phyloP scores from a whole-genome alignment of 2,113 vertebrate species.

The Erpornis zantholeuca region DNA sequence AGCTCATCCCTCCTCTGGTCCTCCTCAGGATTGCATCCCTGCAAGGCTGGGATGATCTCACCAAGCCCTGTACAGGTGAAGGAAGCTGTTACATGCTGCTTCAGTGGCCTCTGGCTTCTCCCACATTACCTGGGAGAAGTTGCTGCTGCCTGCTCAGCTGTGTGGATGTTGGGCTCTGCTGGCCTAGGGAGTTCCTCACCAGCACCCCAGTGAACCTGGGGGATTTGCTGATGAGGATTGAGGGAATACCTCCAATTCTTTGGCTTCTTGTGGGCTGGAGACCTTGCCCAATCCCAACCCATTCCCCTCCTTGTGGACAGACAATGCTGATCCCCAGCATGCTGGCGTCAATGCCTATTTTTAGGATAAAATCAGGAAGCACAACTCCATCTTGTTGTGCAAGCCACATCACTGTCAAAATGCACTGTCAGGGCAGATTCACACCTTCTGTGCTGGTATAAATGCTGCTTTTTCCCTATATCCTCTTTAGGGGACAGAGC shows the following conservation, averaged over 20 bases:
- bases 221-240: fast-evolving
- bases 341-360: neutral
- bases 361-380: neutral
- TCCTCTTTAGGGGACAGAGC: neutral
- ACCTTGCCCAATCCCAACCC: neutral
- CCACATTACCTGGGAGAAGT: neutral
- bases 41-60: neutral
- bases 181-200: neutral
- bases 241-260: neutral
- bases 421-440: neutral
- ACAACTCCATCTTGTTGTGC: neutral
- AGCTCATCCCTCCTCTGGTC: neutral
- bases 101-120: neutral
- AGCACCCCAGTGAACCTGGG: neutral
- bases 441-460: neutral
- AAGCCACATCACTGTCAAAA: neutral
- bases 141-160: neutral
- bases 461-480: neutral
- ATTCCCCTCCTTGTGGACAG: neutral
- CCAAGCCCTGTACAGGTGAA: neutral
- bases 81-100: neutral
- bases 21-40: neutral
- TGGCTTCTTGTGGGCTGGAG: neutral
- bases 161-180: fast-evolving
- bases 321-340: fast-evolving